Conservation (phyloP, 2,113 vertebrate genomes). For the Zosterops pallidus region DNA sequence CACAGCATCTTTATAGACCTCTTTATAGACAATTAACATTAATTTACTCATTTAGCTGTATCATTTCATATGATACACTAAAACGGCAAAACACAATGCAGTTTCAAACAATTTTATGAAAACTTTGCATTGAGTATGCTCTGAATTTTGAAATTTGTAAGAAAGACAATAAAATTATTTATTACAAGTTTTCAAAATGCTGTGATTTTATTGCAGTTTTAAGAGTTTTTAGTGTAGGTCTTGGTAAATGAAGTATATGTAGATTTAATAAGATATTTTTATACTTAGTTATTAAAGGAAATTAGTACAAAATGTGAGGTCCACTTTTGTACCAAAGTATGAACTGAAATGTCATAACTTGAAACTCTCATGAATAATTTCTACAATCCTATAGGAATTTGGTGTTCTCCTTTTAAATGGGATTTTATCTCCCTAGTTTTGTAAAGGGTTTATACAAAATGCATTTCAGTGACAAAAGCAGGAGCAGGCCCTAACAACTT, state of each 20-base stretch:
- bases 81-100: not conserved
- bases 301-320: not conserved
- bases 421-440: not conserved
- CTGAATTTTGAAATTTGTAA: not conserved
- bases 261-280: not conserved
- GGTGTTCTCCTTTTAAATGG: not conserved
- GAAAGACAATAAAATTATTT: not conserved
- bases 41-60: not conserved
- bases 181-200: not conserved
- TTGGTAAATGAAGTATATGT: not conserved
- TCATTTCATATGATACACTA: not conserved
- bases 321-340: not conserved
- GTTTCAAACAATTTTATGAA: slow-evolving; percentile 2
- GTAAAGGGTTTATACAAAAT: not conserved
- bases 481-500: not conserved
- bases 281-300: not conserved
- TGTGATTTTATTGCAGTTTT: not conserved
- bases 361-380: not conserved
- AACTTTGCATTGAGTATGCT: not conserved
- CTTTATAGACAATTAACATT: not conserved
- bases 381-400: not conserved
- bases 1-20: not conserved
- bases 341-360: not conserved
- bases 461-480: not conserved
- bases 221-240: not conserved